Evolutionary conservation across 1,140 invertebrate genomes (phyloP).

Genomic region (Leptinotarsa texana): DNA sequence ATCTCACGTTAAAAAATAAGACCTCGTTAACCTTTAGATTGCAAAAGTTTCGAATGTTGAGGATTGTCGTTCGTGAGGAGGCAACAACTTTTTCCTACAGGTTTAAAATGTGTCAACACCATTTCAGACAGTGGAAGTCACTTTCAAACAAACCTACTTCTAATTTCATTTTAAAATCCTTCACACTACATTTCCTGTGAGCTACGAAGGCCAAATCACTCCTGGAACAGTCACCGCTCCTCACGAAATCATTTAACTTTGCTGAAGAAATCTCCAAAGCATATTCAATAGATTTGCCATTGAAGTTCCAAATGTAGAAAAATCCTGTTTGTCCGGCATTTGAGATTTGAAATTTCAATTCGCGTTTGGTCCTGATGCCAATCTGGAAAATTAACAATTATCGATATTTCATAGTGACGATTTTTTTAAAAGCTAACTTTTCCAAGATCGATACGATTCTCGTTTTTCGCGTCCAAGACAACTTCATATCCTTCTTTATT

Average conservation of each 20-base stretch:
- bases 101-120: no score
- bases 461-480: slow-evolving; percentile 41
- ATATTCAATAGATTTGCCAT: slow-evolving; percentile 38
- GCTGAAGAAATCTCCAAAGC: slow-evolving; percentile 40
- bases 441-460: slow-evolving; percentile 55
- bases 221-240: slow-evolving; percentile 25
- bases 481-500: slow-evolving; percentile 34
- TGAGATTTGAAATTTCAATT: slow-evolving; percentile 46
- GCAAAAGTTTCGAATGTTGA: no score
- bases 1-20: no score
- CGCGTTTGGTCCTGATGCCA: slow-evolving; percentile 2
- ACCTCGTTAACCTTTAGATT: no score
- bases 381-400: neutral
- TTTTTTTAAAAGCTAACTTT: slow-evolving; percentile 40
- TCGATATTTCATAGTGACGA: neutral
- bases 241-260: slow-evolving; percentile 47
- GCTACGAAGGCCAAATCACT: slow-evolving; percentile 17
- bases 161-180: slow-evolving; percentile 18
- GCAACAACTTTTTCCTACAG: no score
- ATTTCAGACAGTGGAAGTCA: no score
- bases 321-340: slow-evolving; percentile 55
- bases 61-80: no score
- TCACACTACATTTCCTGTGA: neutral
- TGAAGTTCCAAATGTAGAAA: slow-evolving; percentile 52
- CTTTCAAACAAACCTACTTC: neutral